phyloP scores from a whole-genome alignment of 92 coral and sea anemone genomes.

The Epizoanthus ramosus region DNA sequence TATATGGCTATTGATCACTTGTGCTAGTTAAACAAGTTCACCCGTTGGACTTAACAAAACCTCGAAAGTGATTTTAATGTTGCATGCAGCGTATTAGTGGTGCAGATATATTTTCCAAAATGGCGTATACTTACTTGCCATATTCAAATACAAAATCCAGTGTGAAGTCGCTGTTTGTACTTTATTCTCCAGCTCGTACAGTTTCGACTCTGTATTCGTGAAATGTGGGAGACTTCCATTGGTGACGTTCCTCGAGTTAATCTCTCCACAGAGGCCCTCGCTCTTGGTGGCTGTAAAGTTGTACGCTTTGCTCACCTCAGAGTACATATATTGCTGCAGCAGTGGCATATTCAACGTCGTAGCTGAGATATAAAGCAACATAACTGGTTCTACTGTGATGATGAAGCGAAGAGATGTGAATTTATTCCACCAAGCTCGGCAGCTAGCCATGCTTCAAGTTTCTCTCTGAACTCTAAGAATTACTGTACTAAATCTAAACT shows the following conservation, averaged over 20 bases:
- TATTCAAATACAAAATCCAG: constrained; percentile 48
- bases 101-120: too few species aligned
- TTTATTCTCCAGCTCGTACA: constrained; percentile 39
- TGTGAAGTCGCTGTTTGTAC: constrained; percentile 65
- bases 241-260: not conserved
- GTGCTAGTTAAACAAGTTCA: too few species aligned
- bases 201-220: not conserved
- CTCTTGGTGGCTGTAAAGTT: constrained; percentile 50
- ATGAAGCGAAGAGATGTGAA: constrained; percentile 5
- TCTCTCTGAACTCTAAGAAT: too few species aligned
- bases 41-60: too few species aligned
- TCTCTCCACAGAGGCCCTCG: constrained; percentile 36
- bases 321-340: constrained; percentile 57
- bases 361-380: constrained; percentile 34
- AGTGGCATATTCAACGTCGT: constrained; percentile 36
- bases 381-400: constrained; percentile 53
- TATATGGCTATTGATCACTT: too few species aligned
- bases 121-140: constrained; percentile 52
- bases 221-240: constrained; percentile 9
- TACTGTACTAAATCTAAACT: too few species aligned
- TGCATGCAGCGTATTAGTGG: too few species aligned
- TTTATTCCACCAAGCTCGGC: constrained; percentile 15
- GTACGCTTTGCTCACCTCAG: constrained; percentile 38
- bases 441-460: not conserved
- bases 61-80: too few species aligned